phyloP scores from a whole-genome alignment of 2,888 invertebrate genomes.

The Psococerastis gibbosa region DNA sequence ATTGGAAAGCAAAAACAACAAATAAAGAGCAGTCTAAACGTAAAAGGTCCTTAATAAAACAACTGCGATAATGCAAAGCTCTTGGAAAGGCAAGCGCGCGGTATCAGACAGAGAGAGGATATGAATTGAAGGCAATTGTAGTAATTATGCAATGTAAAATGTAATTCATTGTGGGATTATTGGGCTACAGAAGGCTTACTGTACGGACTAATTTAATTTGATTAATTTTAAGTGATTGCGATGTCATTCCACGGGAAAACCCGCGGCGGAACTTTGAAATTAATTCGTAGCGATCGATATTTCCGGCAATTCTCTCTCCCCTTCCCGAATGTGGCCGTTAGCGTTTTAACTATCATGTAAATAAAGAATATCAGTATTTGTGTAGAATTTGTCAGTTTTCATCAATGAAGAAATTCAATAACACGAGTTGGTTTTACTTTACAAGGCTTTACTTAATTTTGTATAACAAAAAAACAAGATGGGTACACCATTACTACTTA shows the following conservation, averaged over 20 bases:
- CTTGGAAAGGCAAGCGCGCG: background rate
- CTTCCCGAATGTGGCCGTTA: background rate
- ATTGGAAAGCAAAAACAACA: too few species aligned
- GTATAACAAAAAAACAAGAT: too few species aligned
- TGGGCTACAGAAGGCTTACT: slow-evolving; percentile 10
- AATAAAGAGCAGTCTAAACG: too few species aligned
- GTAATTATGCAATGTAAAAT: slow-evolving; percentile 10
- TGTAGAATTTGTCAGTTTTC: too few species aligned
- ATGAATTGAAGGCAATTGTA: slow-evolving; percentile 2
- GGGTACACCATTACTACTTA: too few species aligned
- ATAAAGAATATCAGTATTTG: too few species aligned
- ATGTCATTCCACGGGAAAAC: slow-evolving; percentile 9
- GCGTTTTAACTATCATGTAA: background rate
- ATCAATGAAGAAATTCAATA: too few species aligned
- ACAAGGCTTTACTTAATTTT: too few species aligned
- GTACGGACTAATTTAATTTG: slow-evolving; percentile 9
- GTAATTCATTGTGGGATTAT: slow-evolving; percentile 10
- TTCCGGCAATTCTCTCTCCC: background rate
- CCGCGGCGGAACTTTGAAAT: slow-evolving; percentile 10
- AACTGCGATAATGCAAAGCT: too few species aligned
- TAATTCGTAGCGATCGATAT: slow-evolving; percentile 8
- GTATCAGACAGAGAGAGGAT: too few species aligned
- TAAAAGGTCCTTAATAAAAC: too few species aligned
- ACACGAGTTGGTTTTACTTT: too few species aligned
- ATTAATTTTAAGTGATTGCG: slow-evolving; percentile 11